Percentiles rank a stretch among this genome's conserved stretches.
phyloP scores from a whole-genome alignment of 2,888 invertebrate species.

The Tachina lurida region DNA sequence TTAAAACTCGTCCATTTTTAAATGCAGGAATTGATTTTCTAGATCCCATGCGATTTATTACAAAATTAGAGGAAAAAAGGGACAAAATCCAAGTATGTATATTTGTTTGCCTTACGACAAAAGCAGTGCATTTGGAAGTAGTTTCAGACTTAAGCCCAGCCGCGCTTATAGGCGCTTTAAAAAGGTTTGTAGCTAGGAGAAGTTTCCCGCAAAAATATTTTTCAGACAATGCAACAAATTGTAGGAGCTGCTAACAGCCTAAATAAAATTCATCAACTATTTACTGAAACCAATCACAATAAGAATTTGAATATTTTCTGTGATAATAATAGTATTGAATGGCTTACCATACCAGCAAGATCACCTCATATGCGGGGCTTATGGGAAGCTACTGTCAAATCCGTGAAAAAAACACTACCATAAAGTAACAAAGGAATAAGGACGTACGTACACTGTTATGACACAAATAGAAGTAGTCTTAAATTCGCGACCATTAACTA shows the following conservation, averaged over 20 bases:
- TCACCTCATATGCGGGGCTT: not conserved
- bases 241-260: not conserved
- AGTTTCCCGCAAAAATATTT: not conserved
- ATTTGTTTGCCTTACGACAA: too few relatives aligned
- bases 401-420: not conserved
- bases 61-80: too few relatives aligned
- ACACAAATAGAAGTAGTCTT: not conserved
- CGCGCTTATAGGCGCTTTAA: not conserved
- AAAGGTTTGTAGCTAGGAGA: not conserved
- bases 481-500: not conserved
- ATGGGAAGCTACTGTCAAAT: not conserved
- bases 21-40: too few relatives aligned
- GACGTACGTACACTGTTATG: not conserved
- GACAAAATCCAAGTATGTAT: too few relatives aligned
- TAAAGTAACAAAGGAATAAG: not conserved
- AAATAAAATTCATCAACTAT: not conserved
- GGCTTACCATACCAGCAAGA: not conserved
- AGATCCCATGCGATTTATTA: too few relatives aligned
- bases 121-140: constrained; percentile 3
- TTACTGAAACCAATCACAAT: not conserved
- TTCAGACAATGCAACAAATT: not conserved
- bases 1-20: too few relatives aligned
- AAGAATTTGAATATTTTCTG: not conserved
- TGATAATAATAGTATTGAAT: not conserved
- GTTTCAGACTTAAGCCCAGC: not conserved